Evolutionary conservation across 2,888 invertebrate genomes (phyloP), one percentile per base, ranked within the genome.

Genomic region (Stenodera caucasica): DNA sequence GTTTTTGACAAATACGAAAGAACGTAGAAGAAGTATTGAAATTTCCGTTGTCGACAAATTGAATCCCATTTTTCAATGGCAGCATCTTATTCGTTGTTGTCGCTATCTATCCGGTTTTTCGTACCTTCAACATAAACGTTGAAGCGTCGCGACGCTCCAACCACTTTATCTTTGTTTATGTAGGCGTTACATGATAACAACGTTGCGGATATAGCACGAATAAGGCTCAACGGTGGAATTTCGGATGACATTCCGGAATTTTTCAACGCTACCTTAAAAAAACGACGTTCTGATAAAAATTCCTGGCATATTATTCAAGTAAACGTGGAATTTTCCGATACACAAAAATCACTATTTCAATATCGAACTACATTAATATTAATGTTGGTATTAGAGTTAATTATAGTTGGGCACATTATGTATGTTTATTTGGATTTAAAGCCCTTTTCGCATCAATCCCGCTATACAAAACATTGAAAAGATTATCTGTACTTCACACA

Each of bases 1-100:
- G 7, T 26, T 26, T 26, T 7, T 26, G 26, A 26, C 7, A 26
- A 26, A 26, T 26, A 26, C 26, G 7, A 5, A 26, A 7, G 26
- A 15, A 37, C n/a, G 6, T 21, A 45, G 11, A 45, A 45, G 9
- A 37, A 37, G 37, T 8, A 37, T 37, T 45, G 45, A 70, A 71
- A 73, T 71, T 72, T 74, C 72, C 72, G 68, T 64, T 60, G 64
- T 60, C 72, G 72, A 74, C 75, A 73, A 73, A 74, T 74, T 73
- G 74, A 73, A 72, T 68, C 67, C 64, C 74, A 71, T 74, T 75
- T 74, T 74, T 75, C 69, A 72, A 62, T 61, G 55, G 58, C 55
- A 63, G 65, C 68, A 51, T 66, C 67, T 65, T 65, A 62, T 67
- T 60, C 60, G 33, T 57, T 53, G 53, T 61, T 62, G 60, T 53